These are phyloP conservation scores for Elephantulus edwardii DNA, from an alignment of 2,113 vertebrate genomes.

Conservation along the genomic window DNA sequence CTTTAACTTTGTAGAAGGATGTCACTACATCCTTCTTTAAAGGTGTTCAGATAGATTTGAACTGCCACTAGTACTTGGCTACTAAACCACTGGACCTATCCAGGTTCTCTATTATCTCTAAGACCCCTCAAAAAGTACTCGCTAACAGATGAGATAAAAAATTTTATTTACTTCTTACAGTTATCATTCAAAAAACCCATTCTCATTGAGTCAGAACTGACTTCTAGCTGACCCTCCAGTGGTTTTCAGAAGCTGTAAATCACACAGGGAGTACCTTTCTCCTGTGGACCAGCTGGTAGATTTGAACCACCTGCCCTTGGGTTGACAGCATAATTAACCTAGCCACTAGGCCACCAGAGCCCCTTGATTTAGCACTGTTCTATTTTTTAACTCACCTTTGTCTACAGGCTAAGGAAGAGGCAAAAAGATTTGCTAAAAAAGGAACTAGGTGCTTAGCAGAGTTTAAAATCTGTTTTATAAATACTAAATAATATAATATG, in stretches of 20 bases:
- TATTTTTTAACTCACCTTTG: neutral
- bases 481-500: neutral
- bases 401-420: neutral
- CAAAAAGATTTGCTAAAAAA: neutral
- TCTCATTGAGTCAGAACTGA: too few relatives aligned
- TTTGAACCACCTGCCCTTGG: too few relatives aligned
- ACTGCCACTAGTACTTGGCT: neutral
- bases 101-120: neutral
- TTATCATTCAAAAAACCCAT: too few relatives aligned
- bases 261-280: too few relatives aligned
- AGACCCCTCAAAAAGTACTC: neutral
- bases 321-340: too few relatives aligned
- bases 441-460: neutral
- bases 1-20: neutral
- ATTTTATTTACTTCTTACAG: too few relatives aligned
- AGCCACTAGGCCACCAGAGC: too few relatives aligned
- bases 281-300: too few relatives aligned
- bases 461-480: neutral
- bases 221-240: too few relatives aligned
- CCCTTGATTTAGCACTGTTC: neutral
- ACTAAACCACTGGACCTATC: too few relatives aligned
- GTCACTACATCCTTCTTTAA: neutral
- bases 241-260: too few relatives aligned
- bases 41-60: neutral
- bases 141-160: neutral